These are phyloP conservation scores for Atlantisia rogersi DNA, from an alignment of 2,113 vertebrate species.

Conservation along the genomic window DNA sequence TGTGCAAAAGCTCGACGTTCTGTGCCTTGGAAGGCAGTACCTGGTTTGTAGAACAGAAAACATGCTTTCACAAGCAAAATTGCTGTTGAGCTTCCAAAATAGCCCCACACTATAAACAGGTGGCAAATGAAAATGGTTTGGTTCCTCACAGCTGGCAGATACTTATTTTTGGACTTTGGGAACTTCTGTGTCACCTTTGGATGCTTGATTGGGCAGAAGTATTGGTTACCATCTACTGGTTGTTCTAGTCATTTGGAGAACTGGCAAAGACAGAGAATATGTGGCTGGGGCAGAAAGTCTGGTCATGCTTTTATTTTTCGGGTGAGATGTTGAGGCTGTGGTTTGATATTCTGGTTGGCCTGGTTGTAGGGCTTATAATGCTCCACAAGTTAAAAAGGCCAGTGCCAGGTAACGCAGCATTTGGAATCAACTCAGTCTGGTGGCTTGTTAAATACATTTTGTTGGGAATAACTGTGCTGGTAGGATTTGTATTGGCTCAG, in stretches of 20 bases:
- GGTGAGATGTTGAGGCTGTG: fast-evolving
- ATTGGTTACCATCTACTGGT: slow-evolving; percentile 9
- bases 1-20: neutral
- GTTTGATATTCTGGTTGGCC: neutral
- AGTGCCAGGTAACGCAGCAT: neutral
- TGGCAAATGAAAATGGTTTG: neutral
- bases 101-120: neutral
- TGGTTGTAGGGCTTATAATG: neutral
- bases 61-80: neutral
- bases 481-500: neutral
- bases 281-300: neutral
- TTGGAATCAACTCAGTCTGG: neutral
- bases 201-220: neutral
- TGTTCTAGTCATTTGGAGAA: neutral
- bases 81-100: neutral
- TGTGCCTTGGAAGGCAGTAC: neutral
- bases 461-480: neutral
- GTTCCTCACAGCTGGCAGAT: neutral
- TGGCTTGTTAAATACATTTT: neutral
- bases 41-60: neutral
- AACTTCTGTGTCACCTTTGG: neutral
- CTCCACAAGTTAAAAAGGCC: neutral
- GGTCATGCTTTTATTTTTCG: neutral
- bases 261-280: neutral
- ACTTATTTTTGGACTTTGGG: fast-evolving